Base-by-base conservation (phyloP, 1,140 invertebrate species). In the Drosophila nigrodunni region DNA sequence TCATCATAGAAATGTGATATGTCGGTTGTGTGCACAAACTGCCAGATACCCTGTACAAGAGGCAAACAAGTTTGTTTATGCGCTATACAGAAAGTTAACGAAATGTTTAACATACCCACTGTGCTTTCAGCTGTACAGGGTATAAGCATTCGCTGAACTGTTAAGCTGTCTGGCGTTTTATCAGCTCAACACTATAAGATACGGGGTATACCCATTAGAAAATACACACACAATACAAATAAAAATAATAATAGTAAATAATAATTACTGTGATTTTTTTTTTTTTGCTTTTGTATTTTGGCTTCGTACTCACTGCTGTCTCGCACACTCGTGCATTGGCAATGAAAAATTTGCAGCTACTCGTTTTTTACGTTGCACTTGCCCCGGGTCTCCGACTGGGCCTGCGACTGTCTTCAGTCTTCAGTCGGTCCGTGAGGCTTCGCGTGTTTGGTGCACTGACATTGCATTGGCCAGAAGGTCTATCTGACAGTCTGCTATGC, bases 211-310 rank as follows among this genome's bases (percentile, higher is more conserved):
- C 25, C 25, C 25, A 30, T 89, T 78, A 89, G 80, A 83, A 83
- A 89, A 75, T 68, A 55, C 37, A 74, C 74, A 57, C 15, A 67
- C 68, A 82, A 74, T 77, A 83, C 50, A 65, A 43, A 66, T 62
- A 68, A 54, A 82, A 83, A 54, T 69, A 66, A 61, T 61, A 68
- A 54, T 88, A 83, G 59, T 69, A 66, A 61, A 82, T 82, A 83
- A 83, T 87, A 89, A 79, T 80, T 72, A 75, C 85, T 74, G 66
- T 88, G 81, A 78, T 81, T 71, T 81, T 71, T 81, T 71, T 81
- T 71, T 46, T 46, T 15, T 46, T 37, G 18, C 9, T 46, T 15
- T 46, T 37, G 18, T n/a, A 58, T 75, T 78, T 66, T 52, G 43
- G 77, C 55, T 21, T 57, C 18, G 35, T 37, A 55, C 30, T 35